Evolutionary conservation across 2,113 vertebrate species (phyloP).

Genomic region (Excalfactoria chinensis): DNA sequence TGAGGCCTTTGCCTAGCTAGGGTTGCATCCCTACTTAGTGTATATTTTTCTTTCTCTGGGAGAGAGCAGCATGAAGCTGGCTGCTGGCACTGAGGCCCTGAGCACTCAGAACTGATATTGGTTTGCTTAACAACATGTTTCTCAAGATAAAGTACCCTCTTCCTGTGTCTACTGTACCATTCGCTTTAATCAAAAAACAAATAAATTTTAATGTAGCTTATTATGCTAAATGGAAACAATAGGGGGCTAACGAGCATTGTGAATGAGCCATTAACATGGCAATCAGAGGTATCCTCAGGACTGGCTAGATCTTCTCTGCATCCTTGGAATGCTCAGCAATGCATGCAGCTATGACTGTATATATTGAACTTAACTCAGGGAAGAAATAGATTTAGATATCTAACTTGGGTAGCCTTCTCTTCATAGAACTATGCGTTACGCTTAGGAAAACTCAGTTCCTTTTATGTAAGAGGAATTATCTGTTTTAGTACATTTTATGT

Average conservation of each 20-base stretch:
- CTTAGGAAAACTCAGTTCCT: not conserved
- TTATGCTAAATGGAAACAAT: constrained; percentile 62
- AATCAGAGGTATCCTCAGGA: constrained; percentile 33
- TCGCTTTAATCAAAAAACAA: constrained; percentile 55
- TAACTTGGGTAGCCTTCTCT: not conserved
- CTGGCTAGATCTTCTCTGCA: constrained; percentile 7
- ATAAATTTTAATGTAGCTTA: constrained; percentile 21
- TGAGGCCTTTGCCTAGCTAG: not conserved
- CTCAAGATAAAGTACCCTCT: not conserved
- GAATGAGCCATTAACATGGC: constrained; percentile 9
- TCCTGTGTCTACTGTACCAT: not conserved
- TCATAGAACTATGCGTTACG: not conserved
- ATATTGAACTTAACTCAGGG: not conserved
- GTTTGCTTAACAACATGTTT: not conserved
- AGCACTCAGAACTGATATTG: not conserved
- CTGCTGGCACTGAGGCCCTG: not conserved
- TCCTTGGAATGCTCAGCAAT: not conserved
- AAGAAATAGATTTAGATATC: not conserved
- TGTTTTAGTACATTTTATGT: not conserved
- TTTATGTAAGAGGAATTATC: not conserved
- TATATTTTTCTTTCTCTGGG: not conserved
- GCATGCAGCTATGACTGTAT: not conserved
- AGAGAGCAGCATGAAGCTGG: not conserved
- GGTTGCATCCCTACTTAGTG: not conserved
- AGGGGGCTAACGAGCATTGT: constrained; percentile 54